Evolutionary conservation across 1,140 invertebrate species (phyloP).

Genomic region (Trichonephila clavipes): DNA sequence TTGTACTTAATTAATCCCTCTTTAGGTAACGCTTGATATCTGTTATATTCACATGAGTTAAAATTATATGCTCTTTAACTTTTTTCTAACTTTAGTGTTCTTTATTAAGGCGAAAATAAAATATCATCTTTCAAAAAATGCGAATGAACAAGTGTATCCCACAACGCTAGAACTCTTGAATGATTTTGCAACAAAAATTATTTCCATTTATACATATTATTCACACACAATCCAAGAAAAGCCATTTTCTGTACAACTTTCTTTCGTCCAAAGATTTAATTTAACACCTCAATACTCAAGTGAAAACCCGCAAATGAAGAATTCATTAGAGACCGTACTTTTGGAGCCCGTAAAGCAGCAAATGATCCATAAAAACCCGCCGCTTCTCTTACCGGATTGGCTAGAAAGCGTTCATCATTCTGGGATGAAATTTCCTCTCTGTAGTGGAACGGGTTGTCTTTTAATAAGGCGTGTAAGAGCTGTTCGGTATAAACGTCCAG

Average conservation of each 20-base stretch:
- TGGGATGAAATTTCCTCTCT: background rate
- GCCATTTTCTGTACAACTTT: background rate
- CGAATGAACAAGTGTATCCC: too few species aligned
- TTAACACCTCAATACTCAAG: background rate
- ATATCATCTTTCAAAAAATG: too few species aligned
- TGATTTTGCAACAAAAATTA: too few species aligned
- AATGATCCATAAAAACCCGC: conserved; percentile 32
- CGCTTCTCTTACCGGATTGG: background rate
- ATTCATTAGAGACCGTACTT: background rate
- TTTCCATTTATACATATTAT: too few species aligned
- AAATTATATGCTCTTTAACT: too few species aligned
- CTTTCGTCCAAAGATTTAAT: background rate
- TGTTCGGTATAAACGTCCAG: background rate
- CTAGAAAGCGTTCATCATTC: background rate
- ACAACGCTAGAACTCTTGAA: too few species aligned
- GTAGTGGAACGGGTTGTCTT: background rate
- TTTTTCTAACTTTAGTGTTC: too few species aligned
- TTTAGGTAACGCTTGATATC: too few species aligned
- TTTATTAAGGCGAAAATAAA: too few species aligned
- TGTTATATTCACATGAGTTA: too few species aligned
- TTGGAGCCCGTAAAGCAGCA: background rate
- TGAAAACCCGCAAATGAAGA: background rate
- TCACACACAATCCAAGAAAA: background rate
- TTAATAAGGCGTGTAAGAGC: conserved; percentile 30
- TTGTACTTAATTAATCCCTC: too few species aligned